phyloP scores from a whole-genome alignment of 1,140 invertebrate species.

The Pteromalus puparum region DNA sequence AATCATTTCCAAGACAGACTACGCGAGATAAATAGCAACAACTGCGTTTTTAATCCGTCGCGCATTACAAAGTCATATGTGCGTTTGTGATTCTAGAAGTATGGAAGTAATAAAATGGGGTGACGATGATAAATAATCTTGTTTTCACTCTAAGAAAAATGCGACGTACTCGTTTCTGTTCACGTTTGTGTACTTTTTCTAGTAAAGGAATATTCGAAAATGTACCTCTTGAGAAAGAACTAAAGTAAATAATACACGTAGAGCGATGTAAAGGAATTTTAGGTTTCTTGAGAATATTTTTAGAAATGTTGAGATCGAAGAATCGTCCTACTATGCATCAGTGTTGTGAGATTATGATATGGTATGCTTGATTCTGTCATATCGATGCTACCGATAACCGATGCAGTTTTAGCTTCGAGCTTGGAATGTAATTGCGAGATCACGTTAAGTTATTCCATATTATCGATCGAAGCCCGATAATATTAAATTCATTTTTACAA shows the following conservation, averaged over 20 bases:
- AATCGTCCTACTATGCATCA: not conserved
- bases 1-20: not conserved
- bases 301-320: not conserved
- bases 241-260: not conserved
- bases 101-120: not conserved
- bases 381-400: too few species aligned
- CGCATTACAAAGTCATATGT: not conserved
- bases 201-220: not conserved
- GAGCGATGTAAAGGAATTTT: not conserved
- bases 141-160: not conserved
- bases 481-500: too few species aligned
- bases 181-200: not conserved
- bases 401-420: too few species aligned
- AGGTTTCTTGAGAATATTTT: constrained; percentile 6
- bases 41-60: not conserved
- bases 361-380: too few species aligned
- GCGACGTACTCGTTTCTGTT: not conserved
- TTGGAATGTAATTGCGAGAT: too few species aligned
- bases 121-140: not conserved
- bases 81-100: not conserved
- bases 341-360: not conserved
- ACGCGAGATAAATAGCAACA: not conserved
- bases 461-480: not conserved
- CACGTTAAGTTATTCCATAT: not conserved
- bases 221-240: not conserved